These are phyloP conservation scores for Scolopax mira DNA, from an alignment of 2,113 vertebrate species.

Conservation along the genomic window DNA sequence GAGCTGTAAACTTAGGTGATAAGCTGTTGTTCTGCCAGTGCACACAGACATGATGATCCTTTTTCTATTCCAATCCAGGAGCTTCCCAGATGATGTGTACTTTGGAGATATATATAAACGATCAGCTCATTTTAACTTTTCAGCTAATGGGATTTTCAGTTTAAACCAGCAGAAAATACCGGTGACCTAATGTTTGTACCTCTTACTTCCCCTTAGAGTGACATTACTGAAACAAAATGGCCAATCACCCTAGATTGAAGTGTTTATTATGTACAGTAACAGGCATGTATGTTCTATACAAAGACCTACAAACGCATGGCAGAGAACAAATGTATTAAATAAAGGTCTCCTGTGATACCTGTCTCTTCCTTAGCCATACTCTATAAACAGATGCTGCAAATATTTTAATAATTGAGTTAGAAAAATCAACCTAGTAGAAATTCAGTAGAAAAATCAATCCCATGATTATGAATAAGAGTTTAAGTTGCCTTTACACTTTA, in stretches of 20 bases:
- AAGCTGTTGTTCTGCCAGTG: neutral
- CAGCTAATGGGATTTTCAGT: neutral
- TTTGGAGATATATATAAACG: neutral
- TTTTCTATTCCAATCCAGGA: neutral
- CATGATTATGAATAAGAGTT: neutral
- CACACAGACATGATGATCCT: neutral
- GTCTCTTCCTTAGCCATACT: neutral
- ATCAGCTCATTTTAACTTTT: neutral
- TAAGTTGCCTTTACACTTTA: neutral
- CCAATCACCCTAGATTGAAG: neutral
- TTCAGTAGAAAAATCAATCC: neutral
- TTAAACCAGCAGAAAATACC: neutral
- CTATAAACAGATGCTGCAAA: neutral
- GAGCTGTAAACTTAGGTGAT: neutral
- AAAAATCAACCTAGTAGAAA: neutral
- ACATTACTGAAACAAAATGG: neutral
- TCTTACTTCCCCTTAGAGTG: neutral
- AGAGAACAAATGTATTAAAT: neutral
- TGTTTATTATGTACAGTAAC: neutral
- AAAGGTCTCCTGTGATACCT: neutral
- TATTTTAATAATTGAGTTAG: neutral
- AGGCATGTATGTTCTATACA: rapidly evolving
- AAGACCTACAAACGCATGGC: neutral
- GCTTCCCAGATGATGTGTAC: neutral
- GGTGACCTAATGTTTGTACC: neutral